phyloP scores from a whole-genome alignment of 2,113 vertebrate genomes.

The Girardinichthys multiradiatus region DNA sequence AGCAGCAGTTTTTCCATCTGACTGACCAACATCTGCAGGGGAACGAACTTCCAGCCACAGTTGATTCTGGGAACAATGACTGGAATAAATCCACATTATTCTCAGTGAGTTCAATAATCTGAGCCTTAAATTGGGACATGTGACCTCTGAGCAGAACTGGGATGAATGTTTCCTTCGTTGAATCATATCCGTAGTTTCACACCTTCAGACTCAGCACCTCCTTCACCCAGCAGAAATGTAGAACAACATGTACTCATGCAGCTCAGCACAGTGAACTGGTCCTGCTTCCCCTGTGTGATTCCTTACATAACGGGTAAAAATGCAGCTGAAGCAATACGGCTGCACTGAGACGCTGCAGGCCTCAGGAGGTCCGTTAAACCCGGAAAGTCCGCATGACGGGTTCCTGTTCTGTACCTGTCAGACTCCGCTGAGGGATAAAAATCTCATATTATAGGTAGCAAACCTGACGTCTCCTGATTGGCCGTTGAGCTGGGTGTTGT shows the following conservation, averaged over 20 bases:
- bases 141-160: too few relatives aligned
- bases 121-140: too few relatives aligned
- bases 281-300: too few relatives aligned
- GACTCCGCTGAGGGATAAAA: conserved; percentile 31
- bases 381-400: background rate
- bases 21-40: too few relatives aligned
- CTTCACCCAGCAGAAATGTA: background rate
- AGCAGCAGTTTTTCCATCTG: too few relatives aligned
- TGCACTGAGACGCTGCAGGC: background rate
- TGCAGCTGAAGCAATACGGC: background rate
- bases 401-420: conserved; percentile 29
- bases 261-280: background rate
- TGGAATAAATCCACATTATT: too few relatives aligned
- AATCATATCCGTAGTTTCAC: too few relatives aligned
- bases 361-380: background rate
- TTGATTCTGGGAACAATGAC: too few relatives aligned
- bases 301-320: background rate
- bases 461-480: conserved; percentile 19
- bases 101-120: too few relatives aligned
- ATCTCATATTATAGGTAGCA: background rate
- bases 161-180: too few relatives aligned
- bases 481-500: background rate
- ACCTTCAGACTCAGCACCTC: background rate
- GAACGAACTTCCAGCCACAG: background rate
- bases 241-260: background rate